Evolutionary conservation across 1,140 invertebrate species (phyloP).

Genomic region (Nilaparvata lugens): DNA sequence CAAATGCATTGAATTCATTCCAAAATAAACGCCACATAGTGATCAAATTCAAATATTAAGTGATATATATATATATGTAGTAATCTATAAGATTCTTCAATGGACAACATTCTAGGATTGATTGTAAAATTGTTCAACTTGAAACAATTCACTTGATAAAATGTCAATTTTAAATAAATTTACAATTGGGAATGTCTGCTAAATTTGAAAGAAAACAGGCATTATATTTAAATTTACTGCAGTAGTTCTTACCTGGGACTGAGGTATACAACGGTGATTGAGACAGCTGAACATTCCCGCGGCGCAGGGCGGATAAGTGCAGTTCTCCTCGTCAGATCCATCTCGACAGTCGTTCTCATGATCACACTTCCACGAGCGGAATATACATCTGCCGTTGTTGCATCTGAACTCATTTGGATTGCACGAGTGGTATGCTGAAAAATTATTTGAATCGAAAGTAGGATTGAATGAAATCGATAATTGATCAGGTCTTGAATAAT

Average conservation of each 20-base stretch:
- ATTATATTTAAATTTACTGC: conserved; percentile 51
- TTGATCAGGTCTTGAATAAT: no score
- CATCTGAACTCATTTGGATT: conserved; percentile 88
- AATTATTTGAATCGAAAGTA: not conserved
- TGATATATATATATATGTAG: no score
- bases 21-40: no score
- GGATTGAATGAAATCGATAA: not conserved
- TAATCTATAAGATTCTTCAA: no score
- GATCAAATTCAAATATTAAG: no score
- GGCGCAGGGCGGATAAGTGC: conserved; percentile 80
- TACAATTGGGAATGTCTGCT: not conserved
- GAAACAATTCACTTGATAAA: no score
- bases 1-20: no score
- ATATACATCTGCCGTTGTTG: conserved; percentile 89
- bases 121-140: no score
- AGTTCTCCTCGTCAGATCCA: conserved; percentile 85
- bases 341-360: conserved; percentile 94
- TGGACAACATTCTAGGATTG: no score
- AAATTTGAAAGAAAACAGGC: conserved; percentile 6
- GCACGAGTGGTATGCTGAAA: conserved; percentile 81
- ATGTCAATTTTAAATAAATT: no score
- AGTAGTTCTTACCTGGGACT: conserved; percentile 68
- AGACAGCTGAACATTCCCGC: conserved; percentile 89
- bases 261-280: conserved; percentile 82
- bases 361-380: conserved; percentile 90